phyloP scores from a whole-genome alignment of 2,113 vertebrate species.

The Clarias magur region DNA sequence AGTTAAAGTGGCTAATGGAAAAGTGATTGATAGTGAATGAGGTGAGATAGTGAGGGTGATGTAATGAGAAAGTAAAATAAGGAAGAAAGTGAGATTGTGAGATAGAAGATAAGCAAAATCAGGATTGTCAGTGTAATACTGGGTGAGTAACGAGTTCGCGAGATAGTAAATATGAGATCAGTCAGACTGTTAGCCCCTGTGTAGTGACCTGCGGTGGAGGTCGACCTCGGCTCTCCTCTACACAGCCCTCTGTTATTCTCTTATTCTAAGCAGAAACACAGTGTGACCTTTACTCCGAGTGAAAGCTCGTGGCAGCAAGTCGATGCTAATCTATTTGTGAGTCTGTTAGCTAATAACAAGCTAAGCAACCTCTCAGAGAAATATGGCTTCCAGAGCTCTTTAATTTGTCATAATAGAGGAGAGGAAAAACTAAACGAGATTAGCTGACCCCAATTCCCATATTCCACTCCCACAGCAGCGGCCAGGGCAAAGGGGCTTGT shows the following conservation, averaged over 20 bases:
- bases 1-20: no score
- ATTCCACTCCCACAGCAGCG: constrained; percentile 64
- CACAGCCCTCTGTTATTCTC: constrained; percentile 53
- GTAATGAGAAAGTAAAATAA: not conserved
- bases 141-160: no score
- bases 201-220: not conserved
- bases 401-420: constrained; percentile 80
- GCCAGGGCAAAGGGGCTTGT: constrained; percentile 58
- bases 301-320: constrained; percentile 63
- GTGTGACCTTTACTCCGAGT: constrained; percentile 67
- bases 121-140: no score
- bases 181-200: no score
- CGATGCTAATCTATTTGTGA: constrained; percentile 79
- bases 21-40: no score
- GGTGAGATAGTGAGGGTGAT: not conserved
- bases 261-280: constrained; percentile 55
- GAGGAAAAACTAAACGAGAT: constrained; percentile 71
- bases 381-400: constrained; percentile 74
- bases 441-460: constrained; percentile 66
- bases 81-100: not conserved
- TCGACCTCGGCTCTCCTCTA: constrained; percentile 41
- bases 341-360: constrained; percentile 80
- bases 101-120: not conserved
- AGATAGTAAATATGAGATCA: not conserved
- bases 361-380: constrained; percentile 69